phyloP scores from a whole-genome alignment of 2,888 invertebrate species.

The Drosophila ezoana region DNA sequence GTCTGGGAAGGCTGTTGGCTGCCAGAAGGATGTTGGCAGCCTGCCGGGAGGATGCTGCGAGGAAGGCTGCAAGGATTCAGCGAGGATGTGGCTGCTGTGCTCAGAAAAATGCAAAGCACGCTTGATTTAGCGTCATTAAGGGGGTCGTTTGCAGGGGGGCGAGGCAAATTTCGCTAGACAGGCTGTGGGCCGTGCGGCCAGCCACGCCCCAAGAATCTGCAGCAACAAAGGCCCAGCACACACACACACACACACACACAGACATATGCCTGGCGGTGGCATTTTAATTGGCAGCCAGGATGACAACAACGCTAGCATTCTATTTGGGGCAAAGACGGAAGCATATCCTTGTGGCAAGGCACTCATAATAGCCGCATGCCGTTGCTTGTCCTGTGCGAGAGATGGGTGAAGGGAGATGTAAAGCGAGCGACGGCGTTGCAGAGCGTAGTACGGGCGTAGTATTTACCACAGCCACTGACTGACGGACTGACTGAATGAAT shows the following conservation, averaged over 20 bases:
- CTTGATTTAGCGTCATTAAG: slow-evolving; percentile 81
- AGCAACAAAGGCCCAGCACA: slow-evolving; percentile 19
- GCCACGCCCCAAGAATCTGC: slow-evolving; percentile 40
- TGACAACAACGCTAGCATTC: slow-evolving; percentile 48
- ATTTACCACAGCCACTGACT: slow-evolving; percentile 48
- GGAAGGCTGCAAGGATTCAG: slow-evolving; percentile 24
- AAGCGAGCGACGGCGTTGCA: too few relatives aligned
- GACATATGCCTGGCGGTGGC: slow-evolving; percentile 74
- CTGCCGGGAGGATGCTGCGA: slow-evolving; percentile 20
- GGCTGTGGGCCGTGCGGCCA: slow-evolving; percentile 37
- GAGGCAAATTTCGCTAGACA: slow-evolving; percentile 53
- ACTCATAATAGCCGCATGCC: slow-evolving; percentile 63
- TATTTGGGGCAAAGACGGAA: slow-evolving; percentile 65
- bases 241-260: slow-evolving; percentile 11
- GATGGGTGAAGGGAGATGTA: too few relatives aligned
- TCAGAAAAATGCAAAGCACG: slow-evolving; percentile 73
- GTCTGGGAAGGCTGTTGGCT: neutral
- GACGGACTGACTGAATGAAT: slow-evolving; percentile 34
- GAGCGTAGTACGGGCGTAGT: slow-evolving; percentile 58
- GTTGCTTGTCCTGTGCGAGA: slow-evolving; percentile 47
- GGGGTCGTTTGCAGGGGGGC: slow-evolving; percentile 48
- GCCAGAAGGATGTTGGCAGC: slow-evolving; percentile 16
- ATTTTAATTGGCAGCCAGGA: slow-evolving; percentile 79
- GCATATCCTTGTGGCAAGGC: slow-evolving; percentile 65
- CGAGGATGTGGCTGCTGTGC: slow-evolving; percentile 41